Conservation (phyloP, 2,113 vertebrate genomes). For the Sorex fumeus region DNA sequence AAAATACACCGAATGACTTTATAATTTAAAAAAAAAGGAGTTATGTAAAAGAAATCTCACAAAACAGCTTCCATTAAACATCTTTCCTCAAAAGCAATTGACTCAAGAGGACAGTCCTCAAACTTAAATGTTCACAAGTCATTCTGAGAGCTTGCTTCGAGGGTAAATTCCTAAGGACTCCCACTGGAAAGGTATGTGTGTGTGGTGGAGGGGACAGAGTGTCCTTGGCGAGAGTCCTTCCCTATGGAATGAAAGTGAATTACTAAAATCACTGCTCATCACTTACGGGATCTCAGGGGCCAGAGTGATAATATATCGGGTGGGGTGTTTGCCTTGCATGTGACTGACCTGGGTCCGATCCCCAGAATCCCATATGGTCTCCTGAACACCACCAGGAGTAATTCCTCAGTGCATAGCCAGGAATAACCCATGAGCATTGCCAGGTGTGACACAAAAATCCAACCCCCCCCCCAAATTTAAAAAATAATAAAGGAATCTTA, state of each 20-base stretch:
- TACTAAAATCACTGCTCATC: no score
- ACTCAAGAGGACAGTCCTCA: not conserved
- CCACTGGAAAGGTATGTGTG: not conserved
- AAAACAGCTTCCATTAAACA: not conserved
- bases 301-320: no score
- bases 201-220: not conserved
- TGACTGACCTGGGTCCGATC: no score
- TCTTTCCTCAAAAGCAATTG: constrained; percentile 2
- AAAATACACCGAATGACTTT: not conserved
- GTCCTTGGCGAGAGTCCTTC: not conserved
- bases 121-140: not conserved
- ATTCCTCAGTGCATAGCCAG: no score
- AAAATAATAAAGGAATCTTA: not conserved
- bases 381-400: no score
- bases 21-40: not conserved
- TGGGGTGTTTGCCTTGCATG: no score
- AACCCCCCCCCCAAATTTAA: no score
- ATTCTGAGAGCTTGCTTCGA: not conserved
- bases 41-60: not conserved
- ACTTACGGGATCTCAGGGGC: not conserved
- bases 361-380: no score
- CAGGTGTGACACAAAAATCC: no score
- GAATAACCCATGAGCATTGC: no score
- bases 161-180: not conserved
- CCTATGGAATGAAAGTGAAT: not conserved